phyloP scores from a whole-genome alignment of 2,113 vertebrate genomes.

The Ammodytes dubius region DNA sequence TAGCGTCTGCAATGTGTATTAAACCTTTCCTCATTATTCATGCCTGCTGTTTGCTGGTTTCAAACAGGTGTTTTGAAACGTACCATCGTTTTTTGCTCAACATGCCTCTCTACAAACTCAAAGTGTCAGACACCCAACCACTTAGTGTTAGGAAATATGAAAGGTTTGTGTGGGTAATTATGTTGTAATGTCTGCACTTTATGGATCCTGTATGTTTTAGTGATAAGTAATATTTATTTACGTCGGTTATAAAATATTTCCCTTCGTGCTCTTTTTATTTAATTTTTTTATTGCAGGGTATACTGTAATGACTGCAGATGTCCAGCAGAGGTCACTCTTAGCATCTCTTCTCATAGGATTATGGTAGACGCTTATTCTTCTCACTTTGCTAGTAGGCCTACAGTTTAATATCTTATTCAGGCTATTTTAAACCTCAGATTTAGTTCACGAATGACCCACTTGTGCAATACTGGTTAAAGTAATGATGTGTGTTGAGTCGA shows the following conservation, averaged over 20 bases:
- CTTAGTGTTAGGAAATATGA: constrained; percentile 6
- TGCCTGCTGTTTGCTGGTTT: not conserved
- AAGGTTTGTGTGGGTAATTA: not conserved
- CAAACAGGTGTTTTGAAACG: not conserved
- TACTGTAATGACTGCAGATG: constrained; percentile 42
- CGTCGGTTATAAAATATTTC: not conserved
- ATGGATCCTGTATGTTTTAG: not conserved
- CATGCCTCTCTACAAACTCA: not conserved
- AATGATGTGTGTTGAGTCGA: not conserved
- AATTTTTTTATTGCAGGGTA: not conserved
- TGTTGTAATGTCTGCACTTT: not conserved
- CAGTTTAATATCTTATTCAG: not conserved
- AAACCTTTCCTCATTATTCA: constrained; percentile 1
- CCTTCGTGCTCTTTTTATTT: not conserved
- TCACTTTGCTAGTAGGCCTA: not conserved
- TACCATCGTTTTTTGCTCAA: constrained; percentile 8
- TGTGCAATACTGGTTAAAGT: not conserved
- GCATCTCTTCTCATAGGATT: not conserved
- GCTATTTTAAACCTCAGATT: not conserved
- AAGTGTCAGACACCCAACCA: not conserved
- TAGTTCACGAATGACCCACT: not conserved
- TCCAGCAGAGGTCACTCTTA: constrained; percentile 67
- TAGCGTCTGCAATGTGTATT: constrained; percentile 19
- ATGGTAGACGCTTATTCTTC: not conserved
- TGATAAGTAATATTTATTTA: not conserved